Evolutionary conservation across 2,888 invertebrate genomes (phyloP).

Genomic region (Tromatobia lineatoria): DNA sequence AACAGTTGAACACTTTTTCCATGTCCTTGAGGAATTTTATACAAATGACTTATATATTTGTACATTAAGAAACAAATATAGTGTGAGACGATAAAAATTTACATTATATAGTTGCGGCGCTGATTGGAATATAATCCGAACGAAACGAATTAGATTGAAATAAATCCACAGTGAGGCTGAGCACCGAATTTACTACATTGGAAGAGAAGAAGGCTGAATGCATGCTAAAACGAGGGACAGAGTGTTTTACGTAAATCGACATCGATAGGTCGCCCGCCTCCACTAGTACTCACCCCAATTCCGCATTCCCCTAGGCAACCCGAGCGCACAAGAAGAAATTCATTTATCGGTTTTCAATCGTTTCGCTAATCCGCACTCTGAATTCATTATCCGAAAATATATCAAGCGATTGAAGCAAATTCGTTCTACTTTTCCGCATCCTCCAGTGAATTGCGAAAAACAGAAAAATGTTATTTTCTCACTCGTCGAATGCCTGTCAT

Average conservation of each 20-base stretch:
- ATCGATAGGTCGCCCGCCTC: constrained; percentile 22
- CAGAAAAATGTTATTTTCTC: constrained; percentile 1
- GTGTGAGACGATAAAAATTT: too few species aligned
- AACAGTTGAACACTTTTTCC: too few species aligned
- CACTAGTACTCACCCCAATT: constrained; percentile 5
- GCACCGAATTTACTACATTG: constrained; percentile 18
- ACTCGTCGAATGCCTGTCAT: not conserved
- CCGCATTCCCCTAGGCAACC: constrained; percentile 17
- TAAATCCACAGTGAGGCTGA: constrained; percentile 34
- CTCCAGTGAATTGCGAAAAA: not conserved
- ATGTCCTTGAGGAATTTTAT: too few species aligned
- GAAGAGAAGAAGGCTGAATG: not conserved
- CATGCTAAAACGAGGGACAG: constrained; percentile 25
- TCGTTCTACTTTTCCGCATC: constrained; percentile 13
- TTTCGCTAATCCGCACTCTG: constrained; percentile 53
- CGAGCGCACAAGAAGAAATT: constrained; percentile 55
- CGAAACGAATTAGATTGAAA: constrained; percentile 28
- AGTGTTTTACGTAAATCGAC: constrained; percentile 50
- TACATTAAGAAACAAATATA: not conserved
- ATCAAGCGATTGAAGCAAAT: constrained; percentile 33
- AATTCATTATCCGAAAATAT: constrained; percentile 60
- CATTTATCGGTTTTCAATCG: constrained; percentile 68
- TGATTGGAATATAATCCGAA: not conserved
- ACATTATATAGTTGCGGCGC: not conserved
- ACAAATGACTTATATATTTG: not conserved